These are phyloP conservation scores for Chrysina gloriosa DNA, from an alignment of 2,888 invertebrate species.

Conservation along the genomic window DNA sequence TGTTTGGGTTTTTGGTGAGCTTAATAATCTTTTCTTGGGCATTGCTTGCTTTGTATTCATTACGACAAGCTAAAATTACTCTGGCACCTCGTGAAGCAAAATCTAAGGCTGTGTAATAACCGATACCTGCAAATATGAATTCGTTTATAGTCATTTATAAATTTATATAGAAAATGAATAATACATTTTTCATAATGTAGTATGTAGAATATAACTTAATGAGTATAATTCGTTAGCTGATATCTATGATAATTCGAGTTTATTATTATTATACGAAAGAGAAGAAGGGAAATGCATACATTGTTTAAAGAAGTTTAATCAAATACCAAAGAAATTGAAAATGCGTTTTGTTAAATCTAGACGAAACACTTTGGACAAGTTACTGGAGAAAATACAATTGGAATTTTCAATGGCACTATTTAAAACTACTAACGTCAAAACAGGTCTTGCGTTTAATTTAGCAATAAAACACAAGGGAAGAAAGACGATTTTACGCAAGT, in stretches of 20 bases:
- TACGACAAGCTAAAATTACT: constrained; percentile 25
- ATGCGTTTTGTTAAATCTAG: background rate
- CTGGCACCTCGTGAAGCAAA: constrained; percentile 22
- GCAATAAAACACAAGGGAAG: no score
- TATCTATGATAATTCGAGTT: no score
- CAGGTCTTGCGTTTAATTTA: no score
- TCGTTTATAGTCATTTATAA: no score
- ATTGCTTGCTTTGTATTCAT: constrained; percentile 17
- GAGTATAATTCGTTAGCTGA: no score
- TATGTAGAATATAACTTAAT: no score
- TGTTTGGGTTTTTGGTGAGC: constrained; percentile 6
- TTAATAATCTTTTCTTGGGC: constrained; percentile 18
- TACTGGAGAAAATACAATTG: no score
- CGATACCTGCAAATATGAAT: constrained; percentile 3
- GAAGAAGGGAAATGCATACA: background rate
- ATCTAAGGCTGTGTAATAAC: constrained; percentile 15
- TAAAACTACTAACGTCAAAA: no score
- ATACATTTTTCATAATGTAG: no score
- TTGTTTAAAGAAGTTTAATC: background rate
- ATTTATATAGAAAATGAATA: no score
- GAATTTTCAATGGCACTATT: no score
- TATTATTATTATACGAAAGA: background rate
- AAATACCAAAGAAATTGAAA: background rate
- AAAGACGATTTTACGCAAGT: no score
- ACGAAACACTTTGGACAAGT: background rate